Conservation (phyloP, 2,113 vertebrate genomes). For the Myanophis thanlyinensis region DNA sequence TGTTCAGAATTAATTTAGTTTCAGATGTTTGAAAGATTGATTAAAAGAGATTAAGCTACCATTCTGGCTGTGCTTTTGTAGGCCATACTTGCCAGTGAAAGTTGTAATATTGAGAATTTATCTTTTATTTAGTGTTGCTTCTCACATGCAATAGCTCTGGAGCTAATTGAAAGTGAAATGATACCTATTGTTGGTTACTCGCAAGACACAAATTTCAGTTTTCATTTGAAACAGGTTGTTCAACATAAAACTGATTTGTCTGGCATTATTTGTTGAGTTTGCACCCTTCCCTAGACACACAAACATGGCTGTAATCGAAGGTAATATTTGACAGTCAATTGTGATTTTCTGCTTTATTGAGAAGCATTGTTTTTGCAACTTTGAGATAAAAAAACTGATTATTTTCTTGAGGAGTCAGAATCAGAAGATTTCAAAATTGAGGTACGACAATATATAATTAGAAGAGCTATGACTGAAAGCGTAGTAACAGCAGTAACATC, state of each 20-base stretch:
- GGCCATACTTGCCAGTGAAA: slow-evolving; percentile 9
- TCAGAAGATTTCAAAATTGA: neutral
- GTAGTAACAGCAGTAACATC: neutral
- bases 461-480: neutral
- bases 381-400: neutral
- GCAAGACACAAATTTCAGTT: slow-evolving; percentile 25
- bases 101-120: slow-evolving; percentile 23
- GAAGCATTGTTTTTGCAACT: neutral
- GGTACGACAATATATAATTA: neutral
- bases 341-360: neutral
- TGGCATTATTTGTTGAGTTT: neutral
- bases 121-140: slow-evolving; percentile 16
- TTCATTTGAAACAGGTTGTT: neutral
- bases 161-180: slow-evolving; percentile 32
- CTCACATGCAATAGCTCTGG: neutral
- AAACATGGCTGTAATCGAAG: neutral
- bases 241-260: neutral
- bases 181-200: slow-evolving; percentile 19
- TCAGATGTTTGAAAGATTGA: slow-evolving; percentile 19
- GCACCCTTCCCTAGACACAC: neutral
- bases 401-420: too few relatives aligned
- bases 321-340: neutral
- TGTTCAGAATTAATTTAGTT: slow-evolving; percentile 24
- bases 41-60: slow-evolving; percentile 26
- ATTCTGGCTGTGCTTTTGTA: slow-evolving; percentile 6